Evolutionary conservation across 2,888 invertebrate species (phyloP).

Genomic region (Polydrusus tereticollis): DNA sequence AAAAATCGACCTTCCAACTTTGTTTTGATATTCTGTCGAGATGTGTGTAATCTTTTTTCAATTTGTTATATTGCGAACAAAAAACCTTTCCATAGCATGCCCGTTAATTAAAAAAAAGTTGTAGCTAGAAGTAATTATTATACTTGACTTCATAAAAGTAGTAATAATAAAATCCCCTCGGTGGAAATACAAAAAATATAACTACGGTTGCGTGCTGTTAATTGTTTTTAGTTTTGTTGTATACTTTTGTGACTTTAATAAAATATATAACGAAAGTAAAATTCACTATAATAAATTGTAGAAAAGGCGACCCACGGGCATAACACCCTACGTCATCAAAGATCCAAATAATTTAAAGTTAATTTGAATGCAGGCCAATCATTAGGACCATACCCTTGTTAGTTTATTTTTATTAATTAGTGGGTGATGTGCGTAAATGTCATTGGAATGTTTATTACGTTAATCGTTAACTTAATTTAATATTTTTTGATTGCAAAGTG

Average conservation of each 20-base stretch:
- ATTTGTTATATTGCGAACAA: neutral
- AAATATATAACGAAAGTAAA: no score
- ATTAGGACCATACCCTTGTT: no score
- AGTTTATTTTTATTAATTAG: no score
- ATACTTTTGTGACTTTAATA: neutral
- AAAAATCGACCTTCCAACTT: neutral
- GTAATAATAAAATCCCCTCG: neutral
- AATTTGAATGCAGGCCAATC: no score
- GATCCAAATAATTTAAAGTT: no score
- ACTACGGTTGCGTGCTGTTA: neutral
- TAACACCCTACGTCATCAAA: no score
- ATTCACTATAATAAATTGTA: no score
- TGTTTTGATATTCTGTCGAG: neutral
- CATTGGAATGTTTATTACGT: no score
- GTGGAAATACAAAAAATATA: neutral
- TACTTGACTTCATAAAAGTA: neutral
- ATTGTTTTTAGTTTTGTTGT: neutral
- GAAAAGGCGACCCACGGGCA: no score
- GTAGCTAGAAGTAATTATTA: neutral
- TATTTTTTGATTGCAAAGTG: no score
- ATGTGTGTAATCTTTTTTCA: neutral
- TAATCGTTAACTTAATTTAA: no score
- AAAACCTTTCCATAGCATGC: slow-evolving; percentile 7
- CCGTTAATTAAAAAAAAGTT: slow-evolving; percentile 2
- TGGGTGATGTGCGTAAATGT: no score